phyloP scores from a whole-genome alignment of 2,888 invertebrate genomes.

The Tipula unca region DNA sequence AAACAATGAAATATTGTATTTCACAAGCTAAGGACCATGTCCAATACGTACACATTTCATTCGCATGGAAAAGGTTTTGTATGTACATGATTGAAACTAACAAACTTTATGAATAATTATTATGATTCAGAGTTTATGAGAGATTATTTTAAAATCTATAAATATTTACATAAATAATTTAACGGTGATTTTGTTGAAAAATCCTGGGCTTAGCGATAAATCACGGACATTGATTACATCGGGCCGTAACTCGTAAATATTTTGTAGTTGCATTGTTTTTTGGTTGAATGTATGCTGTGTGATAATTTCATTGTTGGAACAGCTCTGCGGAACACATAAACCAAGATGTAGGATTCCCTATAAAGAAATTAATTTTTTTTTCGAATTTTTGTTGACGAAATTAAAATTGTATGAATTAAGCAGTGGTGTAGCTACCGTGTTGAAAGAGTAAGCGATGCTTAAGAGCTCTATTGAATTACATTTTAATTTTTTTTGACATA shows the following conservation, averaged over 20 bases:
- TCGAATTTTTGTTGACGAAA: no score
- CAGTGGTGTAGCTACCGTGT: no score
- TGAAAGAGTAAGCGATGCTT: no score
- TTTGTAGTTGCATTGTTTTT: constrained; percentile 33
- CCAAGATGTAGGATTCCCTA: constrained; percentile 46
- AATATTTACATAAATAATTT: constrained; percentile 9
- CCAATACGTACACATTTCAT: constrained; percentile 42
- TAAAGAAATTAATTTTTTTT: no score
- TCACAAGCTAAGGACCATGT: constrained; percentile 43
- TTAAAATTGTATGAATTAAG: no score
- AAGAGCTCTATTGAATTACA: no score
- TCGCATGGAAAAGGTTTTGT: constrained; percentile 38
- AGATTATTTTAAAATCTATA: no score
- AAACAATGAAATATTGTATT: constrained; percentile 41
- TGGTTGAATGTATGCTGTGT: constrained; percentile 35
- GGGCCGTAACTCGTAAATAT: constrained; percentile 36
- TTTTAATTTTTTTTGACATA: no score
- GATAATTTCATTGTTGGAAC: constrained; percentile 39
- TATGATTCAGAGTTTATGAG: no score
- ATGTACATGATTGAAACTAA: constrained; percentile 31
- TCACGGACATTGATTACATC: constrained; percentile 40
- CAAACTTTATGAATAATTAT: not conserved
- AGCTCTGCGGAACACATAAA: constrained; percentile 45
- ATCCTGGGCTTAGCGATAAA: constrained; percentile 34
- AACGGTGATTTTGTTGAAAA: constrained; percentile 34